A percentile compares a stretch with the other conserved stretches of the same genome.
Conservation (phyloP, 2,113 vertebrate genomes). For the Plectropomus leopardus region DNA sequence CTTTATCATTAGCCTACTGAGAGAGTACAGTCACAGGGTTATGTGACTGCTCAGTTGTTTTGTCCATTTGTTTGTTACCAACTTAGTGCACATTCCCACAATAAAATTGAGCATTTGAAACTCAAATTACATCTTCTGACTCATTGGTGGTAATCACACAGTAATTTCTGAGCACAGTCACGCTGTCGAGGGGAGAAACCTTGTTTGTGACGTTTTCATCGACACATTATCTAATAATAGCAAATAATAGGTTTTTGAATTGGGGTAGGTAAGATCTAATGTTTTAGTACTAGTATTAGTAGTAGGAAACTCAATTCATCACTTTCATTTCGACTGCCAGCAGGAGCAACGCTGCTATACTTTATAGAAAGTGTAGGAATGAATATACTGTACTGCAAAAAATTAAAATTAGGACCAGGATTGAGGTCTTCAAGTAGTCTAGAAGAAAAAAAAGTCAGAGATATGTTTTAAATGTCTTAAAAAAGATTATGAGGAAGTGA, state of each 20-base stretch:
- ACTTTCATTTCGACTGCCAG: background rate
- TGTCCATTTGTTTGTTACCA: background rate
- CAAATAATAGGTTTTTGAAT: background rate
- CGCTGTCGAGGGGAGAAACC: background rate
- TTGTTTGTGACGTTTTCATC: background rate
- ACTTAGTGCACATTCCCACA: background rate
- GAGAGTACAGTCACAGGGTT: slow-evolving; percentile 7
- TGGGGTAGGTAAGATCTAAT: background rate
- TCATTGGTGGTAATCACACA: background rate
- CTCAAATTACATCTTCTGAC: background rate
- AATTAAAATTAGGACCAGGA: background rate
- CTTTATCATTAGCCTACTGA: slow-evolving; percentile 24
- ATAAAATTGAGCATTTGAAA: background rate
- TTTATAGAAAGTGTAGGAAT: background rate
- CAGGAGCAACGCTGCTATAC: background rate
- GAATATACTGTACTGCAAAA: background rate
- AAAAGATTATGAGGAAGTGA: background rate
- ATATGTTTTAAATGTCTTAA: background rate
- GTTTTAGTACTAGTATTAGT: too few species aligned
- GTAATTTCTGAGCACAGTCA: background rate
- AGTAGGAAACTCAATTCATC: background rate
- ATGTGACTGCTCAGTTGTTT: slow-evolving; percentile 11
- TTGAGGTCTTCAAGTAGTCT: background rate
- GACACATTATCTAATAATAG: background rate
- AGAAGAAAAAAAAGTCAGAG: background rate